Conservation (phyloP, 2,113 vertebrate species). For the Porphyrio hochstetteri region DNA sequence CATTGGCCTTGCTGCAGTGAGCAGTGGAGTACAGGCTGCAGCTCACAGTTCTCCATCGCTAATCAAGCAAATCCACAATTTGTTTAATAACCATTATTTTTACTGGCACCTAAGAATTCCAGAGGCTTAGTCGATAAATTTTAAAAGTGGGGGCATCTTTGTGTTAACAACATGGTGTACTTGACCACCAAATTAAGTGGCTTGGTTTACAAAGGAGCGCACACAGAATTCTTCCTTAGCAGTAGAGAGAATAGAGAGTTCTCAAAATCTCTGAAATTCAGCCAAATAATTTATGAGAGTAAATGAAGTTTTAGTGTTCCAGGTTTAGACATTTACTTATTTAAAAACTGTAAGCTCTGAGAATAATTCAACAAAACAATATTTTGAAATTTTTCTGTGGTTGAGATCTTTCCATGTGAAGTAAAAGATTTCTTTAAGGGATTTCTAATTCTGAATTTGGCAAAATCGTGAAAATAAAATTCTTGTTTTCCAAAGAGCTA, state of each 20-base stretch:
- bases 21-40: not conserved
- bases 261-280: not conserved
- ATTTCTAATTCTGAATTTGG: not conserved
- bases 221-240: not conserved
- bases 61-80: not conserved
- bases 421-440: not conserved
- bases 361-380: not conserved
- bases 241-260: not conserved
- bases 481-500: not conserved
- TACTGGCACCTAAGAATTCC: not conserved
- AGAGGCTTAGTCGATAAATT: not conserved
- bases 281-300: not conserved
- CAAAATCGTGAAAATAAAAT: not conserved
- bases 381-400: not conserved
- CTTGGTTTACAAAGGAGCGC: not conserved
- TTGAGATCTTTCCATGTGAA: not conserved
- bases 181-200: not conserved
- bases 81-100: not conserved
- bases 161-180: accelerated
- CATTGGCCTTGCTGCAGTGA: accelerated
- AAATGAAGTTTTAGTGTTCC: not conserved
- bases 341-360: not conserved
- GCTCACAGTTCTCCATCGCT: not conserved
- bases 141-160: not conserved
- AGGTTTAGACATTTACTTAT: not conserved